Evolutionary conservation across 2,888 invertebrate species (phyloP).

Genomic region (Fissipunctia ypsillon): DNA sequence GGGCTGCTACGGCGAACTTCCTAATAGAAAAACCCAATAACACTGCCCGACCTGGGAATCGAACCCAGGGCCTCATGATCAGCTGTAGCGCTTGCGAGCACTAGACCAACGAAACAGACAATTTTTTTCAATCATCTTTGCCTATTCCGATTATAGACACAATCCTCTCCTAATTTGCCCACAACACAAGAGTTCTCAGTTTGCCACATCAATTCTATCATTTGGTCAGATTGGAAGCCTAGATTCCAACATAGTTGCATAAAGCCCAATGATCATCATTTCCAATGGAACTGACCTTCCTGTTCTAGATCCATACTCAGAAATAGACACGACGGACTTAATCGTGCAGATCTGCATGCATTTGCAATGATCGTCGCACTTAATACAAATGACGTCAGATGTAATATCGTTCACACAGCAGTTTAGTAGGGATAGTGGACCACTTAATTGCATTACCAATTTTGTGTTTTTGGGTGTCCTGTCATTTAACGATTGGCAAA

Average conservation of each 20-base stretch:
- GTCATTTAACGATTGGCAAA: too few species aligned
- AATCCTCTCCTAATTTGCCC: background rate
- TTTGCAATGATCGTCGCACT: conserved; percentile 39
- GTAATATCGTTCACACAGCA: conserved; percentile 22
- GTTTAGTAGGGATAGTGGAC: background rate
- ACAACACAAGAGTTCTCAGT: background rate
- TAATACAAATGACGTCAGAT: conserved; percentile 37
- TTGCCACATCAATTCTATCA: background rate
- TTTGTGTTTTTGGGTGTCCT: too few species aligned
- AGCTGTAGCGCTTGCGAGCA: too few species aligned
- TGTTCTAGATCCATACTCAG: background rate
- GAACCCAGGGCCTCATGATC: too few species aligned
- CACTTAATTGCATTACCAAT: background rate
- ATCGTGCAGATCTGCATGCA: conserved; percentile 42
- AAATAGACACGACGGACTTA: conserved; percentile 1
- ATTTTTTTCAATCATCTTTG: too few species aligned
- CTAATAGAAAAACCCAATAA: too few species aligned
- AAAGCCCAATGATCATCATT: background rate
- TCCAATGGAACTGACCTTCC: background rate
- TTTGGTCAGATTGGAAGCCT: background rate
- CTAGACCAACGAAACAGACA: too few species aligned
- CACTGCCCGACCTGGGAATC: too few species aligned
- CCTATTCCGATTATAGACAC: background rate
- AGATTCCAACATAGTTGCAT: background rate
- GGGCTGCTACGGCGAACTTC: too few species aligned